These are phyloP conservation scores for Hypercompe scribonia DNA, from an alignment of 2,888 invertebrate genomes.

Conservation along the genomic window DNA sequence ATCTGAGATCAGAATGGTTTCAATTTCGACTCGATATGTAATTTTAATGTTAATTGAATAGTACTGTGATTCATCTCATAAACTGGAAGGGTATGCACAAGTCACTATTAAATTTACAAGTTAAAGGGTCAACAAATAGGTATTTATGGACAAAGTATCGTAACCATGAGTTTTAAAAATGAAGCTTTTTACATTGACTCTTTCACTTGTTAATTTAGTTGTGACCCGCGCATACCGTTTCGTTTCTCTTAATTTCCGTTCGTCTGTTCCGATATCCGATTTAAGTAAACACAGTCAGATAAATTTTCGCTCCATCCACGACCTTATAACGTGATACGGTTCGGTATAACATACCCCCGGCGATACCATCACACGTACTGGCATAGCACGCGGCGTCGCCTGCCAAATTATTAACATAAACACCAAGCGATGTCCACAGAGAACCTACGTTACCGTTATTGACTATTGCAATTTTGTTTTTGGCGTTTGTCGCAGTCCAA, in stretches of 20 bases:
- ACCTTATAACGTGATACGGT: neutral
- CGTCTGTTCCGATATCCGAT: neutral
- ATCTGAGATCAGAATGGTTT: too few relatives aligned
- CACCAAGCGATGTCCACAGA: slow-evolving; percentile 45
- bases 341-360: slow-evolving; percentile 42
- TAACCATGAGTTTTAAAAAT: neutral
- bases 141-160: neutral
- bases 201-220: neutral
- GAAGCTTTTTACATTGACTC: neutral
- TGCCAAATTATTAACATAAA: slow-evolving; percentile 77
- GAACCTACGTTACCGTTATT: slow-evolving; percentile 46
- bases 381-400: slow-evolving; percentile 53
- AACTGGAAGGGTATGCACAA: too few relatives aligned
- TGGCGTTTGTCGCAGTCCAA: slow-evolving; percentile 38
- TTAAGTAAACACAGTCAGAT: neutral
- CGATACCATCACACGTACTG: slow-evolving; percentile 49
- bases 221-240: neutral
- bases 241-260: too few relatives aligned
- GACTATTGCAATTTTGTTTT: slow-evolving; percentile 56
- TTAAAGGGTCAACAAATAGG: too few relatives aligned
- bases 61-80: too few relatives aligned
- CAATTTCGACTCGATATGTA: too few relatives aligned
- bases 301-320: slow-evolving; percentile 4
- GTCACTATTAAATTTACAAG: too few relatives aligned
- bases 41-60: too few relatives aligned